Percentiles rank a stretch among this genome's conserved stretches.
Evolutionary conservation across 2,888 invertebrate genomes (phyloP).

Genomic region (Eupithecia pulchellata): DNA sequence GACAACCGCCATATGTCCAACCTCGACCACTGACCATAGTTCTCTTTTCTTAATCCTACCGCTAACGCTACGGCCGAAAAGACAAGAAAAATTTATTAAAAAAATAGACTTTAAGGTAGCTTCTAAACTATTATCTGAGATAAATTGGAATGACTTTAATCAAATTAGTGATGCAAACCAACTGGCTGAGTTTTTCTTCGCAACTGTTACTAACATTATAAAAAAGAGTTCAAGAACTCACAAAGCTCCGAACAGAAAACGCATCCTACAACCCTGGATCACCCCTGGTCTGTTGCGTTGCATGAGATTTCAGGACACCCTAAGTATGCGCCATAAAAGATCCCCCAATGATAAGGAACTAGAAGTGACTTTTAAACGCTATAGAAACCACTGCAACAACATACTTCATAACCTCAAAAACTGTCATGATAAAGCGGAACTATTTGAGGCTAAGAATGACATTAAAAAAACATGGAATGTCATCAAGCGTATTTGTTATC

Average conservation of each 20-base stretch:
- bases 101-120: too few species aligned
- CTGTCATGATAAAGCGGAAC: background rate
- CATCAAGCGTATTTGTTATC: background rate
- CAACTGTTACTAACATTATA: too few species aligned
- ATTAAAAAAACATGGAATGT: conserved; percentile 13
- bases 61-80: too few species aligned
- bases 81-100: too few species aligned
- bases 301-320: background rate
- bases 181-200: too few species aligned
- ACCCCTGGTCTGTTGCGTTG: conserved; percentile 6
- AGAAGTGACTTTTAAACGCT: conserved; percentile 8
- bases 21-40: too few species aligned
- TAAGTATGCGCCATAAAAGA: background rate
- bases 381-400: conserved; percentile 14
- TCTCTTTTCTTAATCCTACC: too few species aligned
- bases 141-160: too few species aligned
- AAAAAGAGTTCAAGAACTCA: too few species aligned
- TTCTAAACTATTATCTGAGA: too few species aligned
- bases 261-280: background rate
- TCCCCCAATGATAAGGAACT: background rate
- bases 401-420: conserved; percentile 2
- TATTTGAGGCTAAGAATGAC: conserved; percentile 5
- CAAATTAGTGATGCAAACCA: too few species aligned
- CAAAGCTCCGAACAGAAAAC: background rate
- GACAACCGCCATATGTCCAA: too few species aligned